Evolutionary conservation across 1,140 invertebrate genomes (phyloP).

Genomic region (Pristionchus pacificus): DNA sequence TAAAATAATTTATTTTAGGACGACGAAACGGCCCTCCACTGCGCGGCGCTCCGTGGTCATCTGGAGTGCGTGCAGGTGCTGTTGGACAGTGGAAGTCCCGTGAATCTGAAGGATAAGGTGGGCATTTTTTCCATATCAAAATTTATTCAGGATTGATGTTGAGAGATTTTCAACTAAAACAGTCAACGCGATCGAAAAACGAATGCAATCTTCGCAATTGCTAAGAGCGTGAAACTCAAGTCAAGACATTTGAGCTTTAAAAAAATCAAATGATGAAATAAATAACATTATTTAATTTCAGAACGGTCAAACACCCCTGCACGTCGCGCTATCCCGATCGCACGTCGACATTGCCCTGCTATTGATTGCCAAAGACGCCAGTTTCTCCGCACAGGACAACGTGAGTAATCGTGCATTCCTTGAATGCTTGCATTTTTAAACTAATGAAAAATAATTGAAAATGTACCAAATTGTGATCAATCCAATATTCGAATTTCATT

Average conservation of each 20-base stretch:
- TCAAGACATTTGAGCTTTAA: too few relatives aligned
- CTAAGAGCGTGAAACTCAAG: too few relatives aligned
- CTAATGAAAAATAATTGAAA: too few relatives aligned
- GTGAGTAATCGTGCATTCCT: too few relatives aligned
- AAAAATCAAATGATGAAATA: too few relatives aligned
- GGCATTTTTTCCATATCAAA: too few relatives aligned
- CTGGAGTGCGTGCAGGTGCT: constrained; percentile 76
- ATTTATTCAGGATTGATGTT: too few relatives aligned
- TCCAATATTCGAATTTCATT: too few relatives aligned
- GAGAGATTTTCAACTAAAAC: too few relatives aligned
- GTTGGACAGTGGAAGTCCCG: constrained; percentile 84
- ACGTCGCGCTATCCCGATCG: constrained; percentile 66
- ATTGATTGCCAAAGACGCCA: constrained; percentile 83
- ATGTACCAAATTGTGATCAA: too few relatives aligned
- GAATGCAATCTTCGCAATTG: too few relatives aligned
- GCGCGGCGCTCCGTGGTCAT: constrained; percentile 64
- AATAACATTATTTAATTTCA: neutral
- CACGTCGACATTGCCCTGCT: constrained; percentile 75
- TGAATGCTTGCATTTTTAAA: constrained; percentile 64
- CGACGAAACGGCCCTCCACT: constrained; percentile 65
- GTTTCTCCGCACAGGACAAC: constrained; percentile 66
- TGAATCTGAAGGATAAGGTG: constrained; percentile 69
- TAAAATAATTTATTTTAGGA: constrained; percentile 62
- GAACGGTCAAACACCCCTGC: constrained; percentile 63
- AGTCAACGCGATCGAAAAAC: too few relatives aligned